phyloP scores from a whole-genome alignment of 2,797 vertebrate genomes.

The Cyclopterus lumpus region DNA sequence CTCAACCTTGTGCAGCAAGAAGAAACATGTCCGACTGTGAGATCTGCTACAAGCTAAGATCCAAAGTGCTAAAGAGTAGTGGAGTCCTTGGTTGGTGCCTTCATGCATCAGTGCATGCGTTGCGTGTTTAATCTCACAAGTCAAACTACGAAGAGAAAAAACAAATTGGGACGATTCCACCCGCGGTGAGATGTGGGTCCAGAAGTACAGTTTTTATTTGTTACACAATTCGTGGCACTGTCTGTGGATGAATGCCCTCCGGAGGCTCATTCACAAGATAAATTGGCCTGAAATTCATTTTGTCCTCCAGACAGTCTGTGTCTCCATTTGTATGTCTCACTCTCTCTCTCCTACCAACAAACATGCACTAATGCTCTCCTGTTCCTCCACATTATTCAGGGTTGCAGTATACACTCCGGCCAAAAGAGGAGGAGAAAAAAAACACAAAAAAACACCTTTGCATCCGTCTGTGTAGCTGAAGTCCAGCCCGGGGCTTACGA shows the following conservation, averaged over 20 bases:
- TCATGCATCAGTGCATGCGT: slow-evolving; percentile 10
- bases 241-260: slow-evolving; percentile 58
- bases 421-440: slow-evolving; percentile 30
- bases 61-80: neutral
- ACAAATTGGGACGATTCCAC: neutral
- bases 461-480: slow-evolving; percentile 62
- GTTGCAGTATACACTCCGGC: slow-evolving; percentile 40
- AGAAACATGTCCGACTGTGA: slow-evolving; percentile 1
- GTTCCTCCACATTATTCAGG: slow-evolving; percentile 46
- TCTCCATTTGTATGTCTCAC: slow-evolving; percentile 42
- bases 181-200: slow-evolving; percentile 20
- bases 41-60: neutral
- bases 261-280: slow-evolving; percentile 69
- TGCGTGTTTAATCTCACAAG: slow-evolving; percentile 29
- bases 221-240: slow-evolving; percentile 45
- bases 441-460: slow-evolving; percentile 64
- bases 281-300: slow-evolving; percentile 72
- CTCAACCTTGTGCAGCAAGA: neutral
- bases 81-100: neutral
- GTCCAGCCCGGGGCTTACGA: slow-evolving; percentile 66
- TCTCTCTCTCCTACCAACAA: slow-evolving; percentile 40
- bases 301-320: slow-evolving; percentile 62
- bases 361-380: slow-evolving; percentile 39
- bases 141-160: slow-evolving; percentile 11
- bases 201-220: slow-evolving; percentile 58